phyloP scores from a whole-genome alignment of 2,888 invertebrate species.

The Spialia ferax region DNA sequence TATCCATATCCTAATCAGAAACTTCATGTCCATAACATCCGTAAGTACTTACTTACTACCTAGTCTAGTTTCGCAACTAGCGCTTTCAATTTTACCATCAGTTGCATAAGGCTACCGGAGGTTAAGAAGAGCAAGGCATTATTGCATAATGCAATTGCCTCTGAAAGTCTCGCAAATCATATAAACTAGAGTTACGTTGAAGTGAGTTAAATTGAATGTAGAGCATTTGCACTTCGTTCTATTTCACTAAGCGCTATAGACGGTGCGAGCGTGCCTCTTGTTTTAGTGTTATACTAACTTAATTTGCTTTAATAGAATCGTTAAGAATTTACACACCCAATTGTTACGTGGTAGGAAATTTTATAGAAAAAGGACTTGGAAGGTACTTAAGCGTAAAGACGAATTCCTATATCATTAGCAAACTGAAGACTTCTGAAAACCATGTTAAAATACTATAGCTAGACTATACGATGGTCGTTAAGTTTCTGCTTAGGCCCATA shows the following conservation, averaged over 20 bases:
- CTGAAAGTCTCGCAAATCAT: slow-evolving; percentile 34
- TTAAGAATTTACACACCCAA: too few relatives aligned
- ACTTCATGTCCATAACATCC: not conserved
- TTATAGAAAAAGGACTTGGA: too few relatives aligned
- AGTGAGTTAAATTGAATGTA: slow-evolving; percentile 28
- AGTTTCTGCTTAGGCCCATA: too few relatives aligned
- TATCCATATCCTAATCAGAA: too few relatives aligned
- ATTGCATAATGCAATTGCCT: slow-evolving; percentile 26
- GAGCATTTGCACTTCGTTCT: not conserved
- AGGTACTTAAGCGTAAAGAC: too few relatives aligned
- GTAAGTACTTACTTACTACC: slow-evolving; percentile 11
- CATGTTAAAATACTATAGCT: too few relatives aligned
- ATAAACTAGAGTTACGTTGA: slow-evolving; percentile 22
- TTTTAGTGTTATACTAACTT: not conserved
- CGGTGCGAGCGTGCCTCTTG: not conserved
- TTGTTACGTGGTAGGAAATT: too few relatives aligned
- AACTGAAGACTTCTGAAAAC: too few relatives aligned
- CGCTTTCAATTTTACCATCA: slow-evolving; percentile 31
- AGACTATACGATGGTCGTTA: too few relatives aligned
- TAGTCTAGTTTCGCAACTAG: slow-evolving; percentile 25
- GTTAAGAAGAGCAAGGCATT: slow-evolving; percentile 34
- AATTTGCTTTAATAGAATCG: too few relatives aligned
- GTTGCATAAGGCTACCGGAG: slow-evolving; percentile 36
- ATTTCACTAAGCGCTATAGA: not conserved
- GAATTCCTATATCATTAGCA: too few relatives aligned